These are phyloP conservation scores for Xiphophorus hellerii DNA, from an alignment of 2,113 vertebrate genomes.

Conservation along the genomic window DNA sequence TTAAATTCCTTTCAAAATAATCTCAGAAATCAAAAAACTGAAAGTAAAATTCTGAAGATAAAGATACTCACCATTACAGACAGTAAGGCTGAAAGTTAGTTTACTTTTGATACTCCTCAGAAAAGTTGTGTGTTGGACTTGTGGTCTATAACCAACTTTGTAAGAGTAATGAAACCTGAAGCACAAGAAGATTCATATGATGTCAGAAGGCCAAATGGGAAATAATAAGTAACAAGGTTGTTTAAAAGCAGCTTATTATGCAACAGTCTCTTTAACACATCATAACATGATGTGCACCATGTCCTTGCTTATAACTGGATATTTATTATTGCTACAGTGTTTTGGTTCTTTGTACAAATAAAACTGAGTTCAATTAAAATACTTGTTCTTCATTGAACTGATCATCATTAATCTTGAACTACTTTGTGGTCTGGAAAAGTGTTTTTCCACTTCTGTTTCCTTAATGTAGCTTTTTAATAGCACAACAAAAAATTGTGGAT, in stretches of 20 bases:
- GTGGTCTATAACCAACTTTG: conserved; percentile 70
- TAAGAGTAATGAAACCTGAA: conserved; percentile 77
- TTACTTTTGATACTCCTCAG: conserved; percentile 55
- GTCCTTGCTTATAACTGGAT: too few species aligned
- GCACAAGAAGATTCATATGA: background rate
- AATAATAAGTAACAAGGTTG: background rate
- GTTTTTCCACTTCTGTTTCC: background rate
- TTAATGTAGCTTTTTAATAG: background rate
- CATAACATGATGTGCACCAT: too few species aligned
- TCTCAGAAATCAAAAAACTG: background rate
- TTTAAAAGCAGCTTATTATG: background rate
- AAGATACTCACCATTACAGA: conserved; percentile 66
- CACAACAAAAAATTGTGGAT: background rate
- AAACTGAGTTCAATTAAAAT: too few species aligned
- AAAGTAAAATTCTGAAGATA: background rate
- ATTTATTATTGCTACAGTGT: too few species aligned
- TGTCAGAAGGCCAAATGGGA: background rate
- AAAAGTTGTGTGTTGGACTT: conserved; percentile 33
- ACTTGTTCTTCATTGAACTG: too few species aligned
- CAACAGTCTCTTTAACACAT: too few species aligned
- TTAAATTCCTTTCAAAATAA: background rate
- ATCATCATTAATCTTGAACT: too few species aligned
- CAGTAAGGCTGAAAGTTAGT: conserved; percentile 56
- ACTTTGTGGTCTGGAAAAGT: background rate
- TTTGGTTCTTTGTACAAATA: too few species aligned